Evolutionary conservation across 2,113 vertebrate genomes (phyloP), one percentile per base, ranked within the genome.

Genomic region (Muscicapa adusta): DNA sequence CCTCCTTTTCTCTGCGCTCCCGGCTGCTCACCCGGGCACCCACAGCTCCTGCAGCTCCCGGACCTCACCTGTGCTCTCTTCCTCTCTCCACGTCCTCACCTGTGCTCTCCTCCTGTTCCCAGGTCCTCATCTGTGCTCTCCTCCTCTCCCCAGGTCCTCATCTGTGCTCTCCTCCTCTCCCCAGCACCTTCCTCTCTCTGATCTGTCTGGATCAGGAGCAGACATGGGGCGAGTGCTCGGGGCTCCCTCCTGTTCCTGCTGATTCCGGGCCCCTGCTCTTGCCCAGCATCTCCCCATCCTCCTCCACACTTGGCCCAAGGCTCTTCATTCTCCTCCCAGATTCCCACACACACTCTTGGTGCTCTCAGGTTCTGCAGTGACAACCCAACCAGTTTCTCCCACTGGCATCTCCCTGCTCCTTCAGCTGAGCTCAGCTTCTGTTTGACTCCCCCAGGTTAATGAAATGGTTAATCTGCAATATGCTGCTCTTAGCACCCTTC

Each of bases 221-320:
- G 50, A 29, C 7, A 4, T 2, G 28, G 40, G 57, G 43, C 12
- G n/a, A 45, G 13, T 4, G 8, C 3, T 2, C 13, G 3, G 28
- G 48, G n/a, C 3, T 58, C 18, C 16, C 63, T 68, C 45, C 42
- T 40, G 25, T 13, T 57, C 33, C 42, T n/a, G 43, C 26, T 79
- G 25, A 31, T 88, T 56, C 53, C 6, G 16, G 42, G 43, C 33
- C 28, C 38, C 34, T 85, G 54, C 50, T 38, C 40, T 25, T 34
- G 45, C 50, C 53, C 62, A 66, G 48, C n/a, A 68, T 81, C 26
- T 77, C 48, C 34, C 60, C 61, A 47, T 54, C 34, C 63, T 58
- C 16, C 26, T 34, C 40, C 22, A 9, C 1, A 3, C 14, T 50
- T 6, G 3, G 28, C 9, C 14, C 31, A 29, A 67, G 67, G 45